Evolutionary conservation across 2,113 vertebrate genomes (phyloP).

Genomic region (Corythaixoides concolor): DNA sequence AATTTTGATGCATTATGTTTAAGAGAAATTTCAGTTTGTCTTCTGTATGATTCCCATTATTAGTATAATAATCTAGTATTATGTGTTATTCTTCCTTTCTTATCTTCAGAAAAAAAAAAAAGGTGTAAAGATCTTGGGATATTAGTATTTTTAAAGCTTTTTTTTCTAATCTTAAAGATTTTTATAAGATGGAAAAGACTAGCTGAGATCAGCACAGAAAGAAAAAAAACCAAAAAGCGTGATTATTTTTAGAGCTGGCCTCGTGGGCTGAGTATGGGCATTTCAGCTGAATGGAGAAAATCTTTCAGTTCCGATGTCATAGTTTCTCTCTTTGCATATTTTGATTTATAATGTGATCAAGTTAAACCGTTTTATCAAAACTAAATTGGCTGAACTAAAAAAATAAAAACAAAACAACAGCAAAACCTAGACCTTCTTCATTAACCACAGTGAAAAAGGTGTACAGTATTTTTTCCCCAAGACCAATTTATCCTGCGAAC

Average conservation of each 20-base stretch:
- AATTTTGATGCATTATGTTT: background rate
- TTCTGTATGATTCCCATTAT: background rate
- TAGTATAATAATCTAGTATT: background rate
- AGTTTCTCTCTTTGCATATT: background rate
- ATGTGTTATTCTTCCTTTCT: background rate
- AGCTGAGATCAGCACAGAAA: background rate
- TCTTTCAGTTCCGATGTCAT: background rate
- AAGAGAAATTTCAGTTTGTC: background rate
- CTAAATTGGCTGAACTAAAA: background rate
- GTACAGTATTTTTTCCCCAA: slow-evolving; percentile 14
- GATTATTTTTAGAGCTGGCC: background rate
- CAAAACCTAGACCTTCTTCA: background rate
- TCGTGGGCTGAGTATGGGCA: background rate
- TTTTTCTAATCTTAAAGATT: background rate
- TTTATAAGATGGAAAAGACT: background rate
- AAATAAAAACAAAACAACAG: background rate
- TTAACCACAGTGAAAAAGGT: slow-evolving; percentile 17
- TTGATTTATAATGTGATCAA: background rate
- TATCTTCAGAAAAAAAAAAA: background rate
- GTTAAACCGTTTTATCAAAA: background rate
- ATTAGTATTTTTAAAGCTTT: background rate
- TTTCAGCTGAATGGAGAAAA: background rate
- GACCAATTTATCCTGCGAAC: slow-evolving; percentile 58
- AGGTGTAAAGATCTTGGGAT: background rate
- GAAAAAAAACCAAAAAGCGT: background rate